phyloP scores from a whole-genome alignment of 64 coral and sea anemone species.

The Montipora capricornis region DNA sequence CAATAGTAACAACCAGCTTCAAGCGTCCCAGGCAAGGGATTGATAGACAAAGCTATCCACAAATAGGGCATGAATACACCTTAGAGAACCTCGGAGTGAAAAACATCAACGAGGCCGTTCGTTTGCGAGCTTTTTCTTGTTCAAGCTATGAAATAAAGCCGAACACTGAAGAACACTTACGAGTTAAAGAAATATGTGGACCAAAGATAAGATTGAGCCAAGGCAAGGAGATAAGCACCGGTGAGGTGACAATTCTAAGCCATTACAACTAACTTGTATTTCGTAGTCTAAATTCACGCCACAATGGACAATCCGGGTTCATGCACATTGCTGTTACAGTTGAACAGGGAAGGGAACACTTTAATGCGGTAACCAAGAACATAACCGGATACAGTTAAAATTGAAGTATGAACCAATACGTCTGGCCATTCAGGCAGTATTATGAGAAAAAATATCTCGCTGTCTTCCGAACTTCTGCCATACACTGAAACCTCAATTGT shows the following conservation, averaged over 20 bases:
- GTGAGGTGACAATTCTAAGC: background rate
- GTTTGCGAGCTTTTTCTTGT: slow-evolving; percentile 21
- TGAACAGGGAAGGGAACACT: background rate
- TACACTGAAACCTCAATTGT: too few relatives aligned
- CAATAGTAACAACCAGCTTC: slow-evolving; percentile 17
- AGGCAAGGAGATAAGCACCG: background rate
- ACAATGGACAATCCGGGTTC: background rate
- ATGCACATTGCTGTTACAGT: background rate
- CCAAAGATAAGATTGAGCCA: background rate
- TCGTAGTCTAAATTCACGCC: background rate
- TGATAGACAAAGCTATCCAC: slow-evolving; percentile 28
- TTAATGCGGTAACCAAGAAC: background rate
- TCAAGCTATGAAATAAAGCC: slow-evolving; percentile 36
- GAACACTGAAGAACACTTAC: background rate
- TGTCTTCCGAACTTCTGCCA: background rate
- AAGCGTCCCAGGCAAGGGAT: background rate
- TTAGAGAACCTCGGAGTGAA: background rate
- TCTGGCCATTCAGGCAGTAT: background rate
- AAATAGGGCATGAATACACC: background rate
- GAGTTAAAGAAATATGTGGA: background rate
- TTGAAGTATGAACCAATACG: background rate
- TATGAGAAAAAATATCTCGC: background rate
- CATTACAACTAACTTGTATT: background rate
- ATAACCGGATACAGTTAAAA: background rate
- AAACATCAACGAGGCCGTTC: background rate